Percentiles rank a stretch among this genome's conserved stretches.
phyloP scores from a whole-genome alignment of 2,888 invertebrate species.

The Dicycla oo region DNA sequence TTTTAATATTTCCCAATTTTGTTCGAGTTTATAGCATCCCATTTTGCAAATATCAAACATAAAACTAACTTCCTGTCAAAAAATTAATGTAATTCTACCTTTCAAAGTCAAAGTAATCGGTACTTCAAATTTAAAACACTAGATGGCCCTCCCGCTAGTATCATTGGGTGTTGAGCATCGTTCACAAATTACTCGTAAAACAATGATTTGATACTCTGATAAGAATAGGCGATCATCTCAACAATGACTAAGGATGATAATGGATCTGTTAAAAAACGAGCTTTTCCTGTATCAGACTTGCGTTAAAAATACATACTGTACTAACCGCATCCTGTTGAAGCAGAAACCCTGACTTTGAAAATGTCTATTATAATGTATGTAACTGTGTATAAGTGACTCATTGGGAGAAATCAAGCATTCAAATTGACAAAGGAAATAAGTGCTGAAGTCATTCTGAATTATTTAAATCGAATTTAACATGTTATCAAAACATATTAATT shows the following conservation, averaged over 20 bases:
- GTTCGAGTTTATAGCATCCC: too few species aligned
- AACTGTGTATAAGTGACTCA: background rate
- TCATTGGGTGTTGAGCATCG: background rate
- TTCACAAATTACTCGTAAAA: slow-evolving; percentile 1
- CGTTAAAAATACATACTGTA: background rate
- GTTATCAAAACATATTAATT: slow-evolving; percentile 32
- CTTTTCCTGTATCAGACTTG: background rate
- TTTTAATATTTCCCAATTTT: too few species aligned
- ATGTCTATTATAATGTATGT: background rate
- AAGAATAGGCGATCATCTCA: background rate
- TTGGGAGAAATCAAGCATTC: slow-evolving; percentile 2
- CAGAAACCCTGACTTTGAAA: slow-evolving; percentile 4
- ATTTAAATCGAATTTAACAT: slow-evolving; percentile 3
- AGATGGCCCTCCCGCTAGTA: too few species aligned
- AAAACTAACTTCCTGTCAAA: too few species aligned
- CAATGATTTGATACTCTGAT: background rate
- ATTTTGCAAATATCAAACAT: too few species aligned
- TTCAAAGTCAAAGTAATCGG: too few species aligned
- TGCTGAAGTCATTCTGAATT: slow-evolving; percentile 12
- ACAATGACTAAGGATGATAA: background rate
- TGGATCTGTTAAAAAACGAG: background rate
- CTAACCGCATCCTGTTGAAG: background rate
- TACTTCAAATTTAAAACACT: too few species aligned
- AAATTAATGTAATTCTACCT: too few species aligned
- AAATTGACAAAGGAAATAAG: slow-evolving; percentile 7